phyloP scores from a whole-genome alignment of 2,888 invertebrate genomes.

The Pandemis heparana region DNA sequence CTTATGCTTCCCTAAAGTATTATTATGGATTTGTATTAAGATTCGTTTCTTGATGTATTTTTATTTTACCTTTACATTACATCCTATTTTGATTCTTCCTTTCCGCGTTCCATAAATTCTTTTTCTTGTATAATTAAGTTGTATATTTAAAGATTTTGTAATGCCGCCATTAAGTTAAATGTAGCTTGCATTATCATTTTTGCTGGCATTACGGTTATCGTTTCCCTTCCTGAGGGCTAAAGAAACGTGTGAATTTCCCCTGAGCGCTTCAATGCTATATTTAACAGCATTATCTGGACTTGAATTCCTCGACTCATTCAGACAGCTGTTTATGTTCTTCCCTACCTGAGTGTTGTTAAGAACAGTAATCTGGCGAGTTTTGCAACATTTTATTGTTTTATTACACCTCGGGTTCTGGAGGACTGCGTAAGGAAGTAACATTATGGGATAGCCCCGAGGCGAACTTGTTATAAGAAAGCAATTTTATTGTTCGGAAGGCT shows the following conservation, averaged over 20 bases:
- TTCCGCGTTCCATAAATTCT: conserved; percentile 8
- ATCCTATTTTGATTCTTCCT: conserved; percentile 13
- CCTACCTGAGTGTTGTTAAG: conserved; percentile 53
- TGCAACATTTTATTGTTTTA: conserved; percentile 73
- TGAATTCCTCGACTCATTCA: conserved; percentile 48
- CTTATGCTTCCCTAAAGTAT: conserved; percentile 39
- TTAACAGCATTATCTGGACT: conserved; percentile 54
- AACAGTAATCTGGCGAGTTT: conserved; percentile 64
- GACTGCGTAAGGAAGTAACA: conserved; percentile 65
- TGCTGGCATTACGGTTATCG: conserved; percentile 33
- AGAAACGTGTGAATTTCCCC: conserved; percentile 50
- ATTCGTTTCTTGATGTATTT: conserved; percentile 19
- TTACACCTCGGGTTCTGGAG: conserved; percentile 55
- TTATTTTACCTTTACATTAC: conserved; percentile 12
- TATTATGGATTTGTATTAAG: conserved; percentile 38
- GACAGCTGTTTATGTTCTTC: conserved; percentile 53
- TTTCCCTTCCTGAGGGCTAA: conserved; percentile 19
- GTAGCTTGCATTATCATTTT: conserved; percentile 36
- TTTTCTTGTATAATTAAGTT: conserved; percentile 28
- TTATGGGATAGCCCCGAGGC: conserved; percentile 62
- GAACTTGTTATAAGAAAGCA: conserved; percentile 69
- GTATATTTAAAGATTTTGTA: conserved; percentile 32
- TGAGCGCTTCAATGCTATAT: conserved; percentile 48
- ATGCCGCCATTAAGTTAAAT: conserved; percentile 26
- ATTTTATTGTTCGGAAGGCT: conserved; percentile 70